phyloP scores from a whole-genome alignment of 2,113 vertebrate species.

The Tinamus guttatus region DNA sequence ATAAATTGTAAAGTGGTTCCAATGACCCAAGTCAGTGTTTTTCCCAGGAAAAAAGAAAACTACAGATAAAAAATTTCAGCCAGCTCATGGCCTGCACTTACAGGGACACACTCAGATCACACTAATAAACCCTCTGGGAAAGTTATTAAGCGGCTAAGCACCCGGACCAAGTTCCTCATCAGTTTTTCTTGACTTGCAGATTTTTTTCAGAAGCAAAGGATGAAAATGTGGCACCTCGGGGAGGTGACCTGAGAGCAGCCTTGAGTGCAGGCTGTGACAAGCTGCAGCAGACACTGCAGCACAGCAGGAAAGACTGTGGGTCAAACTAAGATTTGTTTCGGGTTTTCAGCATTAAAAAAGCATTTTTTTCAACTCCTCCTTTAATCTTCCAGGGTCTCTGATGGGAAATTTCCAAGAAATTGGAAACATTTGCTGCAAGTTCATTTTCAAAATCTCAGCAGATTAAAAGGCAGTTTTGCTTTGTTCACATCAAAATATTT shows the following conservation, averaged over 20 bases:
- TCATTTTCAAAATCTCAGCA: neutral
- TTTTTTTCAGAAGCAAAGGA: neutral
- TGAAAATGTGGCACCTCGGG: fast-evolving
- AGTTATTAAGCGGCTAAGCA: too few relatives aligned
- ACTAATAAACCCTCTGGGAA: neutral
- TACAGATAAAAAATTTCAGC: neutral
- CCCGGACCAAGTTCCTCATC: neutral
- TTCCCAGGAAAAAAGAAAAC: neutral
- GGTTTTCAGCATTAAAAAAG: neutral
- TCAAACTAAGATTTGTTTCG: fast-evolving
- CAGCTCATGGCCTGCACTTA: neutral
- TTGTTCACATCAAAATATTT: neutral
- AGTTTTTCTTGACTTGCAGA: fast-evolving
- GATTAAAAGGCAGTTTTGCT: neutral
- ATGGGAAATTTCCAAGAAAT: neutral
- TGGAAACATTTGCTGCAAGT: neutral
- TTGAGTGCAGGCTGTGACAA: neutral
- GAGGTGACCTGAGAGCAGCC: neutral
- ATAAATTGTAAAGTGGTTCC: fast-evolving
- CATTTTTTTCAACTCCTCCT: neutral
- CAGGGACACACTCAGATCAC: neutral
- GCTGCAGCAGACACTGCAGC: neutral
- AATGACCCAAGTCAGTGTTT: neutral
- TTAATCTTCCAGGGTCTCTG: neutral
- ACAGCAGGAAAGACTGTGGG: fast-evolving